Conservation (phyloP, 2,888 invertebrate species). For the Synergus gifuensis region DNA sequence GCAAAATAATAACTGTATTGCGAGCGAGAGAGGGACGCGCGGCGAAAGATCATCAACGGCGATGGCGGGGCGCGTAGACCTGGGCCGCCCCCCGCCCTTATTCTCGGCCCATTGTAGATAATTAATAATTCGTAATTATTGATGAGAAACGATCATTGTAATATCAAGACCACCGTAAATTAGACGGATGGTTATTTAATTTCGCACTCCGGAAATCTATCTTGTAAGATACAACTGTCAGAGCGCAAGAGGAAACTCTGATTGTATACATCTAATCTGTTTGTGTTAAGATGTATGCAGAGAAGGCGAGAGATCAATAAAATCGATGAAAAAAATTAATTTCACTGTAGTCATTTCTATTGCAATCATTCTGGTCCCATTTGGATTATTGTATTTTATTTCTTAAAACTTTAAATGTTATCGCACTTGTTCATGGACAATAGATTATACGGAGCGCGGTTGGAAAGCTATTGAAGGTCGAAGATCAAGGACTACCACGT, state of each 20-base stretch:
- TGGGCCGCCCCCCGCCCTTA: conserved; percentile 77
- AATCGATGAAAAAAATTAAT: conserved; percentile 66
- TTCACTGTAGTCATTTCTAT: conserved; percentile 21
- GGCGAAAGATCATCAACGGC: conserved; percentile 74
- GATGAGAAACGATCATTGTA: conserved; percentile 48
- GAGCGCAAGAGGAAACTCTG: conserved; percentile 63
- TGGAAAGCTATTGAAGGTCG: background rate
- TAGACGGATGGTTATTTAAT: conserved; percentile 50
- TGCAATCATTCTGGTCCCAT: background rate
- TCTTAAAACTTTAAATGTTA: background rate
- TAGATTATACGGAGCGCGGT: background rate
- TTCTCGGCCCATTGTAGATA: conserved; percentile 78
- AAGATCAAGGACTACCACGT: conserved; percentile 23
- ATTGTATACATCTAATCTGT: conserved; percentile 75
- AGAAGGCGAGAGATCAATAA: conserved; percentile 71
- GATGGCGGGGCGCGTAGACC: conserved; percentile 77
- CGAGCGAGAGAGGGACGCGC: conserved; percentile 74
- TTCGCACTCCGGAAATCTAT: conserved; percentile 66
- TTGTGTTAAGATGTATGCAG: conserved; percentile 76
- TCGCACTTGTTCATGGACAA: background rate
- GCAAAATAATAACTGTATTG: conserved; percentile 31
- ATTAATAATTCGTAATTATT: conserved; percentile 71
- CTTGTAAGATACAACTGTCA: conserved; percentile 65
- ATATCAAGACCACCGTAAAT: conserved; percentile 47
- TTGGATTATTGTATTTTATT: background rate